Evolutionary conservation across 2,888 invertebrate species (phyloP).

Genomic region (Hydroisotoma schaefferi): DNA sequence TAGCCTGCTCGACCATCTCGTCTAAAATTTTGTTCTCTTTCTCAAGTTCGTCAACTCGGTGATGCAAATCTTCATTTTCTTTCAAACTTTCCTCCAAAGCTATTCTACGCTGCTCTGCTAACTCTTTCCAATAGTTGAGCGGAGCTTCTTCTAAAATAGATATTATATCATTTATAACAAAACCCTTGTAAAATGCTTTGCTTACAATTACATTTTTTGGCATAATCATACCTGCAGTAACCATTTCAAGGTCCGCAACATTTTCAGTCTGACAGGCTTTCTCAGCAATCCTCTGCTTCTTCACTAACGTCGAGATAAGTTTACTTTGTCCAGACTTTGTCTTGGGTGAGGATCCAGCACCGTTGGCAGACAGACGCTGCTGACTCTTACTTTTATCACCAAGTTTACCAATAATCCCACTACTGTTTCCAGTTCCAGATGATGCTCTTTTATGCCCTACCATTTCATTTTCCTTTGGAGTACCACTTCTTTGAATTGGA

Average conservation of each 20-base stretch:
- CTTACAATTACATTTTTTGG: not conserved
- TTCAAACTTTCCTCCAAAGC: conserved; percentile 40
- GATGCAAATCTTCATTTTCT: conserved; percentile 38
- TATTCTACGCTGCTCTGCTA: conserved; percentile 36
- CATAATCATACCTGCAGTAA: conserved; percentile 36
- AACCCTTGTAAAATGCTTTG: not conserved
- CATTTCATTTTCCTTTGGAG: conserved; percentile 30
- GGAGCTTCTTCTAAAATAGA: conserved; percentile 33
- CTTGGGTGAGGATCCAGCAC: not conserved
- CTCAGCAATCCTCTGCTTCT: conserved; percentile 6
- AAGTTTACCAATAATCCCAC: not conserved
- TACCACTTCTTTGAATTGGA: conserved; percentile 21
- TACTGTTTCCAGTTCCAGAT: not conserved
- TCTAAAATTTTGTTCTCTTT: conserved; percentile 38
- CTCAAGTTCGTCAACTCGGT: conserved; percentile 38
- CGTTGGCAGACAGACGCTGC: too few relatives aligned
- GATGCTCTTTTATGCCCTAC: conserved; percentile 28
- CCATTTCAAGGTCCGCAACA: conserved; percentile 27
- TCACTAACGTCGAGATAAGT: conserved; percentile 11
- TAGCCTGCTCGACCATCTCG: conserved; percentile 41
- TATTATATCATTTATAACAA: too few relatives aligned
- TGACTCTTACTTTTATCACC: too few relatives aligned
- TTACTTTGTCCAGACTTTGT: conserved; percentile 17
- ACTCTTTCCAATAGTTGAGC: conserved; percentile 38
- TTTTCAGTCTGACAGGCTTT: conserved; percentile 36